Evolutionary conservation across 2,113 vertebrate genomes (phyloP).

Genomic region (Spermophilus dauricus): DNA sequence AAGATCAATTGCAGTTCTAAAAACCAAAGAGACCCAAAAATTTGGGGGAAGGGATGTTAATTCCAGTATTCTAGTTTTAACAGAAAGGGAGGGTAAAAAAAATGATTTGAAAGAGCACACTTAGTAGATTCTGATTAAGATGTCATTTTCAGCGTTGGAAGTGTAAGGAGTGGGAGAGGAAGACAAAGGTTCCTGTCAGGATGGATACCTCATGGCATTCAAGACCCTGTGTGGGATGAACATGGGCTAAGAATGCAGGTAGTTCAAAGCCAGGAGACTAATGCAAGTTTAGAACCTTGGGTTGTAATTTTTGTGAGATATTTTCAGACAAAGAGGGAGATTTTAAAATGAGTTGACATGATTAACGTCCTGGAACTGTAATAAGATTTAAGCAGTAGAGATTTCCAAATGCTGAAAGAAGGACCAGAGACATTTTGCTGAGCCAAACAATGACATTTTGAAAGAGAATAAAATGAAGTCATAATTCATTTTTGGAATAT

Average conservation of each 20-base stretch:
- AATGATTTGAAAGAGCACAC: background rate
- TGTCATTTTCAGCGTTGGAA: conserved; percentile 17
- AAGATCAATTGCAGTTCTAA: conserved; percentile 12
- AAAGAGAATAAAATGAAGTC: conserved; percentile 69
- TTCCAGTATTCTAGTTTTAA: background rate
- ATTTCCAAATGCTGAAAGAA: conserved; percentile 54
- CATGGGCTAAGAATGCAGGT: background rate
- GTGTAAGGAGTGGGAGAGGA: background rate
- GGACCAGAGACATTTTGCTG: conserved; percentile 63
- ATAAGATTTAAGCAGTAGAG: conserved; percentile 32
- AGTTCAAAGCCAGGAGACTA: background rate
- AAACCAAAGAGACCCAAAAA: background rate
- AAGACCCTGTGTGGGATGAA: background rate
- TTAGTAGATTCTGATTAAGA: conserved; percentile 47
- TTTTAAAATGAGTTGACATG: conserved; percentile 52
- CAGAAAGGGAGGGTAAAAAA: background rate
- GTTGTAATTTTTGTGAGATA: conserved; percentile 48
- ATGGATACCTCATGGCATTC: background rate
- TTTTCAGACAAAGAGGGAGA: background rate
- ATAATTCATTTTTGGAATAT: conserved; percentile 61
- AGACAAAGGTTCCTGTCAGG: conserved; percentile 32
- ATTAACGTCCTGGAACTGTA: conserved; percentile 30
- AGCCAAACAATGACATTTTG: conserved; percentile 68
- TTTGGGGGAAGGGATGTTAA: background rate
- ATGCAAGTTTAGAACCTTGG: background rate